Evolutionary conservation across 2,888 invertebrate genomes (phyloP).

Genomic region (Seira sanloemensis): DNA sequence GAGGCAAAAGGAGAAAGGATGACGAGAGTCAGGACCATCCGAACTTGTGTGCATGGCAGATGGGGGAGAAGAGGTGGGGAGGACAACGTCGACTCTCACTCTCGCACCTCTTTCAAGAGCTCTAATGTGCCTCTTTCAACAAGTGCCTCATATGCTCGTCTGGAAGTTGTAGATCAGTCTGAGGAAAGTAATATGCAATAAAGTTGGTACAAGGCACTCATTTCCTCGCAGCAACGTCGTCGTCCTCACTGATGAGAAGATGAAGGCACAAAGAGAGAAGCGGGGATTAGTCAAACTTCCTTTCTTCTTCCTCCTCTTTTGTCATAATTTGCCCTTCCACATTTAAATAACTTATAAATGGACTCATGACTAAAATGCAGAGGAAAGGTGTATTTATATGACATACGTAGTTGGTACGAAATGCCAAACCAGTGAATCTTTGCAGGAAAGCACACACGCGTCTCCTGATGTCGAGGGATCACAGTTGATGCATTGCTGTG

Average conservation of each 20-base stretch:
- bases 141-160: not conserved
- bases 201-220: constrained; percentile 2
- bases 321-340: no score
- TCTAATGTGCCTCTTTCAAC: not conserved
- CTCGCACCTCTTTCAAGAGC: not conserved
- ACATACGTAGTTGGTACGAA: no score
- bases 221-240: not conserved
- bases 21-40: not conserved
- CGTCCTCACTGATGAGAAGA: not conserved
- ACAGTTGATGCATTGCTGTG: no score
- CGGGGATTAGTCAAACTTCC: constrained; percentile 48
- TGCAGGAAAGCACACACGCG: no score
- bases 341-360: constrained; percentile 3
- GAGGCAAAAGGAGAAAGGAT: not conserved
- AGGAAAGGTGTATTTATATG: no score
- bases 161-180: not conserved
- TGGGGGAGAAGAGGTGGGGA: not conserved
- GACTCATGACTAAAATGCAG: no score
- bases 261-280: constrained; percentile 11
- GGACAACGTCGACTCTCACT: no score
- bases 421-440: no score
- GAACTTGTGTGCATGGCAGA: not conserved
- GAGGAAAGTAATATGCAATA: not conserved
- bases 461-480: no score
- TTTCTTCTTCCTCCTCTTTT: not conserved